A percentile compares a stretch with the other conserved stretches of the same genome.
These are phyloP conservation scores for Parnassius glacialis DNA, from an alignment of 2,888 invertebrate genomes.

Conservation along the genomic window DNA sequence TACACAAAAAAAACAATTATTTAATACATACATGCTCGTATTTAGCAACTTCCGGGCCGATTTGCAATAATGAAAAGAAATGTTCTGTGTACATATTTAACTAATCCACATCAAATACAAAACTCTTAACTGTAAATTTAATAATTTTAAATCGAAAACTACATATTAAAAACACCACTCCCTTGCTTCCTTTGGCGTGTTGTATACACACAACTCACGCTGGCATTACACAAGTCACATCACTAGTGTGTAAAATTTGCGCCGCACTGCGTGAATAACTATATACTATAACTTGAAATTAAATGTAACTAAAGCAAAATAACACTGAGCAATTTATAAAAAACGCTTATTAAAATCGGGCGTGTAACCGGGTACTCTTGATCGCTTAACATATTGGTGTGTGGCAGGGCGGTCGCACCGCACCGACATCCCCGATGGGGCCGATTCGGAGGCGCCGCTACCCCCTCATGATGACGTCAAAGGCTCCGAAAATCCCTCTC, in stretches of 20 bases:
- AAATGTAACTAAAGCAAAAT: slow-evolving; percentile 5
- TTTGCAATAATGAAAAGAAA: too few relatives aligned
- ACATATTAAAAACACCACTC: too few relatives aligned
- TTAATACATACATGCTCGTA: too few relatives aligned
- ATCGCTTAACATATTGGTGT: slow-evolving; percentile 68
- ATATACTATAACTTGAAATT: not conserved
- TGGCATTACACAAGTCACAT: not conserved
- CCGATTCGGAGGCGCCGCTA: slow-evolving; percentile 83
- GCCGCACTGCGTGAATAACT: not conserved
- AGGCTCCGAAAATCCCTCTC: slow-evolving; percentile 81
- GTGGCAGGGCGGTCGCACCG: slow-evolving; percentile 82
- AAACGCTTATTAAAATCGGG: slow-evolving; percentile 24
- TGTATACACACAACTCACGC: too few relatives aligned
- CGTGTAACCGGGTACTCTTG: slow-evolving; percentile 60
- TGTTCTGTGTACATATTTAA: too few relatives aligned
- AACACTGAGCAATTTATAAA: slow-evolving; percentile 9
- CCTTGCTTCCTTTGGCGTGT: too few relatives aligned
- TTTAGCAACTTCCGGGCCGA: too few relatives aligned
- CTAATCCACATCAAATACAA: too few relatives aligned
- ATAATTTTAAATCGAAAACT: too few relatives aligned
- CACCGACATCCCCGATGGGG: slow-evolving; percentile 83
- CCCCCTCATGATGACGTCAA: slow-evolving; percentile 80
- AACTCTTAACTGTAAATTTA: too few relatives aligned
- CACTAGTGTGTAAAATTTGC: not conserved
- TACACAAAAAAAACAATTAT: too few relatives aligned